Percentiles rank a stretch among this genome's conserved stretches.
phyloP scores from a whole-genome alignment of 1,140 invertebrate species.

The Bombus huntii region DNA sequence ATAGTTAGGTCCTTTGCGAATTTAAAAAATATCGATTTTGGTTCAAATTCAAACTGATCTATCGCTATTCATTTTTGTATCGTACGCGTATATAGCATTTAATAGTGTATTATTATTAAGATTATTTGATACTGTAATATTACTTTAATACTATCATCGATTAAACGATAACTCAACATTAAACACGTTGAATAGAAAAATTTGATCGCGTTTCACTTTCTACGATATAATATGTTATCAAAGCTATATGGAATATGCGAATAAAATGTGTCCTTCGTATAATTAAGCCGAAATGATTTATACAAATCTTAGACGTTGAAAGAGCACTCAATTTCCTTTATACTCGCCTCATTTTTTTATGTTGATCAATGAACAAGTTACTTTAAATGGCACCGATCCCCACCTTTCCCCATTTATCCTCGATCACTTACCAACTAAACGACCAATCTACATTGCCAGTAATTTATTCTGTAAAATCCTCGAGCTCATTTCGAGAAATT shows the following conservation, averaged over 20 bases:
- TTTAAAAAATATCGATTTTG: too few relatives aligned
- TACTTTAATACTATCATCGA: background rate
- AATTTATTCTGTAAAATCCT: constrained; percentile 47
- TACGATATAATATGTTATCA: too few relatives aligned
- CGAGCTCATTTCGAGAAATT: background rate
- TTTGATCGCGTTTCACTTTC: background rate
- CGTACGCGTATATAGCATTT: too few relatives aligned
- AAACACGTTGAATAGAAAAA: background rate
- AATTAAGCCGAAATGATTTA: too few relatives aligned
- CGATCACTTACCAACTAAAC: background rate
- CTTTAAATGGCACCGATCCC: constrained; percentile 3
- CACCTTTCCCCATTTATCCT: background rate
- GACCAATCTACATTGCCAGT: constrained; percentile 23
- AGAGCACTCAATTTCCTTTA: background rate
- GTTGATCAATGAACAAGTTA: constrained; percentile 20
- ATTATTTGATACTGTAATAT: too few relatives aligned
- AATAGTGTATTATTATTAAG: too few relatives aligned
- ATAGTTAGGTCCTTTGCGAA: too few relatives aligned
- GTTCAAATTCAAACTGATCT: too few relatives aligned
- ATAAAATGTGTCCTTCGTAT: too few relatives aligned
- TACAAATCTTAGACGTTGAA: too few relatives aligned
- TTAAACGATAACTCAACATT: background rate
- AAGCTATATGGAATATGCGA: too few relatives aligned
- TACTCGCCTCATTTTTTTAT: background rate
- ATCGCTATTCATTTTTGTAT: too few relatives aligned